A percentile compares a stretch with the other conserved stretches of the same genome.
Conservation (phyloP, 2,113 vertebrate species). For the Hyperoodon ampullatus region DNA sequence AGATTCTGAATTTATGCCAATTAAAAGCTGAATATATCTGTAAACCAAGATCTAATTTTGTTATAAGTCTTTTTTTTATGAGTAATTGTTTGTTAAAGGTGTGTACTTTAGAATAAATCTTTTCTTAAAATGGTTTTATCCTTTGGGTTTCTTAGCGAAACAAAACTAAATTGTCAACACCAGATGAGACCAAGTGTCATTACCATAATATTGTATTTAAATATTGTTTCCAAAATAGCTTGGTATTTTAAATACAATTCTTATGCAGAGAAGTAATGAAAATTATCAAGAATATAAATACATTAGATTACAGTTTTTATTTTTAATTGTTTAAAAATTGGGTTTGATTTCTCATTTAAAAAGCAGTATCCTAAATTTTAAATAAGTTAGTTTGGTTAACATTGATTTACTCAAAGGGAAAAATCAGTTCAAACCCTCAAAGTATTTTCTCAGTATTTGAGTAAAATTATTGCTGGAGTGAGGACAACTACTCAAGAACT, state of each 20-base stretch:
- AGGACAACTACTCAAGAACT: not conserved
- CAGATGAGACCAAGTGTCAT: not conserved
- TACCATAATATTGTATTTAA: not conserved
- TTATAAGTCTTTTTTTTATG: not conserved
- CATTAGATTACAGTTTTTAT: not conserved
- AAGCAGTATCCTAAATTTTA: not conserved
- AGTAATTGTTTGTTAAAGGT: not conserved
- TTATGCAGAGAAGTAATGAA: not conserved
- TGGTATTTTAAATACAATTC: not conserved
- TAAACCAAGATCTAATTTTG: not conserved
- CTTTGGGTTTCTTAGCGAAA: not conserved
- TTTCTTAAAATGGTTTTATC: not conserved
- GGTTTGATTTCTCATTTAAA: not conserved
- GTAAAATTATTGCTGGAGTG: not conserved
- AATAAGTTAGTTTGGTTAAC: not conserved
- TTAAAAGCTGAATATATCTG: not conserved
- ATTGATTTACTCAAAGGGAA: not conserved
- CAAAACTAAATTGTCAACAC: not conserved
- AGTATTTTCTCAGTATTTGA: not conserved
- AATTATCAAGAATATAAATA: not conserved
- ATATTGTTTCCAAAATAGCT: not conserved
- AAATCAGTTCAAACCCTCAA: not conserved
- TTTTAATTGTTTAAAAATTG: not conserved
- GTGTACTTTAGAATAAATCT: not conserved
- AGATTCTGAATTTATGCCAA: not conserved